phyloP scores from a whole-genome alignment of 1,140 invertebrate genomes.

The Amyelois transitella region DNA sequence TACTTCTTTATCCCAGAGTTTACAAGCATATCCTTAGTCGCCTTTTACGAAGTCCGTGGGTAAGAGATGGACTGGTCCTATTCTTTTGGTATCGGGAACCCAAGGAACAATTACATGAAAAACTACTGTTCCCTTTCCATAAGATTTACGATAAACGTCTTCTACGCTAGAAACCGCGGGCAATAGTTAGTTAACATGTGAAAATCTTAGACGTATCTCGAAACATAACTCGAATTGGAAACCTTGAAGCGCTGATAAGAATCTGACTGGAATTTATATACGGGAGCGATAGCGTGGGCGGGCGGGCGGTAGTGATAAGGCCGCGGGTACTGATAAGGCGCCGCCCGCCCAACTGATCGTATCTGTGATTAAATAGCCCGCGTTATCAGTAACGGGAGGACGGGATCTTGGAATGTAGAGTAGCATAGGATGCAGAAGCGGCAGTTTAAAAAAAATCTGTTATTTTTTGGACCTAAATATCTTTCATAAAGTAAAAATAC shows the following conservation, averaged over 20 bases:
- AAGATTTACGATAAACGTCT: too few relatives aligned
- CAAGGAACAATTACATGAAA: too few relatives aligned
- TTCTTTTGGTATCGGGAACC: too few relatives aligned
- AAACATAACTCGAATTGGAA: constrained; percentile 2
- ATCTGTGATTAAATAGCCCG: constrained; percentile 62
- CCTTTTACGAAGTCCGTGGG: too few relatives aligned
- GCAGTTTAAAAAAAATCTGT: neutral
- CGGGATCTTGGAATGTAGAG: constrained; percentile 36
- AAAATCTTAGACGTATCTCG: neutral
- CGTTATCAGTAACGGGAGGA: constrained; percentile 38
- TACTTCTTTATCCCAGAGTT: too few relatives aligned
- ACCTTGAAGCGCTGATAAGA: constrained; percentile 29
- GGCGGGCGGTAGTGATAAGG: constrained; percentile 15
- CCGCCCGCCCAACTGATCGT: constrained; percentile 43
- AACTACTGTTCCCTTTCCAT: too few relatives aligned
- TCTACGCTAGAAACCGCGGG: neutral
- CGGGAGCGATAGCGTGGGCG: constrained; percentile 30
- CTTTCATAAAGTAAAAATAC: too few relatives aligned
- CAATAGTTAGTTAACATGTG: neutral
- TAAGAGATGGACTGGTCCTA: too few relatives aligned
- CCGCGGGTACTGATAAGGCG: constrained; percentile 33
- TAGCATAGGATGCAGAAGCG: neutral
- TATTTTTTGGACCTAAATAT: neutral
- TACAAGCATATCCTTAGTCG: too few relatives aligned
- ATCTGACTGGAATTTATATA: constrained; percentile 39